These are phyloP conservation scores for Catharus ustulatus DNA, from an alignment of 2,797 vertebrate genomes.

Conservation along the genomic window DNA sequence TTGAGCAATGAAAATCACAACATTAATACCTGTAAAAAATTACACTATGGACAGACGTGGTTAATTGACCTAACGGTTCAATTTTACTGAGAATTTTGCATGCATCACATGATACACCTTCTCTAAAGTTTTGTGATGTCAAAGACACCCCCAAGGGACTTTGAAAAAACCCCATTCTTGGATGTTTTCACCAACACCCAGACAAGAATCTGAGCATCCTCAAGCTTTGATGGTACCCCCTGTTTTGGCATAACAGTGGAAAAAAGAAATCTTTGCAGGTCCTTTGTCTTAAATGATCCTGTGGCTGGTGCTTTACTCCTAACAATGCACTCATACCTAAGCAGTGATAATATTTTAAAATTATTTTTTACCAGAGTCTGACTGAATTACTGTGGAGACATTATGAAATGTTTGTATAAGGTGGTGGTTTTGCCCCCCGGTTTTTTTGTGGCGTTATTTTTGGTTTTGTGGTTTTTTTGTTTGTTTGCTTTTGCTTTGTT, in stretches of 20 bases:
- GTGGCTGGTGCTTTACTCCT: background rate
- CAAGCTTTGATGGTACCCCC: background rate
- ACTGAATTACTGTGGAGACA: background rate
- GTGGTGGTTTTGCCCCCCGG: too few species aligned
- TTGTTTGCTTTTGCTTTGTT: background rate
- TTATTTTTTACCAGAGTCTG: background rate
- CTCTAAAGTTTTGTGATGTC: background rate
- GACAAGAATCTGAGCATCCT: background rate
- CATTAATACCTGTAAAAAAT: background rate
- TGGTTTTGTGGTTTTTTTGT: rapidly evolving
- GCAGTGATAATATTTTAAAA: background rate
- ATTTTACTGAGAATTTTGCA: background rate
- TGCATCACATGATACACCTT: background rate
- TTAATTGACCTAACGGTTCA: background rate
- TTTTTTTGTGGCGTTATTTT: too few species aligned
- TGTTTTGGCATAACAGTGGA: background rate
- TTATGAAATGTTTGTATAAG: background rate
- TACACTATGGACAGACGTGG: background rate
- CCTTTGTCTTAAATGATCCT: background rate
- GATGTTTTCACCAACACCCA: background rate
- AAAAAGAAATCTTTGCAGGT: background rate
- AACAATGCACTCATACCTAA: background rate
- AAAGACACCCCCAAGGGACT: background rate
- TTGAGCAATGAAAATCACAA: background rate
- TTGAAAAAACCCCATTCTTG: background rate